phyloP scores from a whole-genome alignment of 2,888 invertebrate genomes.

The Argyresthia albistria region DNA sequence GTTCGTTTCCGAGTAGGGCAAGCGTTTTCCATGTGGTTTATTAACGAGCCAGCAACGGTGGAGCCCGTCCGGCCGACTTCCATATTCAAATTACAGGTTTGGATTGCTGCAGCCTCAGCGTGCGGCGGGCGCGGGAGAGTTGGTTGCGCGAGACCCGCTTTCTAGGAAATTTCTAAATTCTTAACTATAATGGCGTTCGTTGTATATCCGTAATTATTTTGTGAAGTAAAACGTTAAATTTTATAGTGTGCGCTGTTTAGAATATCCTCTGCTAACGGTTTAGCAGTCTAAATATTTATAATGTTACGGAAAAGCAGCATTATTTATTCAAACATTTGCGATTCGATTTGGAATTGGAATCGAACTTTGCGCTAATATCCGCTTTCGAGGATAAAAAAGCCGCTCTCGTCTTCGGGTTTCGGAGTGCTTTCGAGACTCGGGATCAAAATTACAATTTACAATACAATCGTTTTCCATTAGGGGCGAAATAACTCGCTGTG shows the following conservation, averaged over 20 bases:
- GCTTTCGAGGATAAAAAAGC: constrained; percentile 4
- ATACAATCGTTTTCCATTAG: constrained; percentile 13
- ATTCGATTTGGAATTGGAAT: background rate
- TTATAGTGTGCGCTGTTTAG: background rate
- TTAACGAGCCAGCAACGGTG: constrained; percentile 25
- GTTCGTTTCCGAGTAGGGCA: constrained; percentile 24
- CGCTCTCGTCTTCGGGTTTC: constrained; percentile 3
- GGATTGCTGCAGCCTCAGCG: constrained; percentile 29
- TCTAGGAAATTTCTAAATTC: constrained; percentile 38
- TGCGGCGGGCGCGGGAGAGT: constrained; percentile 26
- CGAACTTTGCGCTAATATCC: constrained; percentile 28
- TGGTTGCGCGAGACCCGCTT: constrained; percentile 23
- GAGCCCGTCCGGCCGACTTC: constrained; percentile 26
- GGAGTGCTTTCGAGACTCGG: constrained; percentile 21
- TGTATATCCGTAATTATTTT: background rate
- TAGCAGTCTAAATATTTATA: no score
- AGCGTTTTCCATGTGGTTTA: constrained; percentile 26
- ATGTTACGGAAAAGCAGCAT: background rate
- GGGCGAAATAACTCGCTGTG: constrained; percentile 3
- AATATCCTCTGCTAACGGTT: no score
- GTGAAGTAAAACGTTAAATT: background rate
- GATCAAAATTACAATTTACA: constrained; percentile 16
- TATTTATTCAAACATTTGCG: background rate
- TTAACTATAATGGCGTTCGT: constrained; percentile 13
- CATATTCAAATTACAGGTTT: constrained; percentile 55